Evolutionary conservation across 2,888 invertebrate species (phyloP).

Genomic region (Sphinx pinastri): DNA sequence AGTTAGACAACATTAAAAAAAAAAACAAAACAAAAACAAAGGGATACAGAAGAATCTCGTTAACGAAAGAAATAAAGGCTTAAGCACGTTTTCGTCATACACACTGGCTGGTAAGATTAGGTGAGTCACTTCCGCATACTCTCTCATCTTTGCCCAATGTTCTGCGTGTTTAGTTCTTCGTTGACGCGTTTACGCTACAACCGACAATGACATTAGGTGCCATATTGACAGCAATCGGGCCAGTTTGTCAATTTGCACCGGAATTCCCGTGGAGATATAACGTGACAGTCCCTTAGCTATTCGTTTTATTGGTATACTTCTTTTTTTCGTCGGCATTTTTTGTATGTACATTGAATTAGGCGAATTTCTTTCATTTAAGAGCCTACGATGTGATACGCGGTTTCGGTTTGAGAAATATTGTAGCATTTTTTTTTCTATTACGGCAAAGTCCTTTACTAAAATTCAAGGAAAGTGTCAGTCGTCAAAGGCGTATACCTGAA

Average conservation of each 20-base stretch:
- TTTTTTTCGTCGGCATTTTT: background rate
- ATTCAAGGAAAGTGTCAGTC: too few relatives aligned
- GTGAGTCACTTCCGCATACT: conserved; percentile 3
- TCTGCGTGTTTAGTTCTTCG: conserved; percentile 40
- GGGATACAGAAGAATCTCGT: too few relatives aligned
- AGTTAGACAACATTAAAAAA: too few relatives aligned
- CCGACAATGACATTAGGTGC: conserved; percentile 36
- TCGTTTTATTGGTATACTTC: conserved; percentile 8
- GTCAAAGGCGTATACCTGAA: too few relatives aligned
- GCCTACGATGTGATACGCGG: background rate
- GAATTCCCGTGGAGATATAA: conserved; percentile 25
- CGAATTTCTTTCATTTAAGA: background rate
- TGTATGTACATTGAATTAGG: background rate
- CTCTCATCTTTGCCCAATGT: conserved; percentile 36
- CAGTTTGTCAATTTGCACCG: conserved; percentile 27
- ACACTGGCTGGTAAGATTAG: too few relatives aligned
- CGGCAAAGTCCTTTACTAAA: too few relatives aligned
- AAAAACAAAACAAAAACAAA: too few relatives aligned
- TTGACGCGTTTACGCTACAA: conserved; percentile 42
- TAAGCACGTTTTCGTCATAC: too few relatives aligned
- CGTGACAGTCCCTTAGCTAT: conserved; percentile 22
- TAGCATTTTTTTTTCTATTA: too few relatives aligned
- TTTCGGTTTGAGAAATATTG: too few relatives aligned
- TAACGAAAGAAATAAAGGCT: too few relatives aligned
- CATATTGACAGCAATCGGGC: conserved; percentile 33